These are phyloP conservation scores for Phrynosoma platyrhinos DNA, from an alignment of 2,113 vertebrate species.

Conservation along the genomic window DNA sequence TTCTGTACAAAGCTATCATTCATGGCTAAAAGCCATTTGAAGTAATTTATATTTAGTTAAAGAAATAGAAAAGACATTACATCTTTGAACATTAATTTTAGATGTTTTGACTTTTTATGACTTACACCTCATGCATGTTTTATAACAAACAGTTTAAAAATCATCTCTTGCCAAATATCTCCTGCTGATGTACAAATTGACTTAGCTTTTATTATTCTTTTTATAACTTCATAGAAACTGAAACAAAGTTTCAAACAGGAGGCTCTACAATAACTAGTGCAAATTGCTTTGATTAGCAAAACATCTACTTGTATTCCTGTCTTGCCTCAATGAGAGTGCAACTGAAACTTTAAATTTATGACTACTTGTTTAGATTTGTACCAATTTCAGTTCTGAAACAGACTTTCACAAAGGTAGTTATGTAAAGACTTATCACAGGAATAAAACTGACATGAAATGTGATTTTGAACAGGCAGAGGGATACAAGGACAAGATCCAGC, in stretches of 20 bases:
- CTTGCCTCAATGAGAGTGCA: neutral
- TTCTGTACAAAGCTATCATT: slow-evolving; percentile 50
- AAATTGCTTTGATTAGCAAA: neutral
- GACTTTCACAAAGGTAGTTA: neutral
- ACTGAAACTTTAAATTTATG: neutral
- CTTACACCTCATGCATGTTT: slow-evolving; percentile 27
- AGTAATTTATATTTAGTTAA: slow-evolving; percentile 55
- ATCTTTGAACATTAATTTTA: slow-evolving; percentile 63
- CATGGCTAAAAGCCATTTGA: slow-evolving; percentile 64
- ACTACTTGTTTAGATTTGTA: neutral
- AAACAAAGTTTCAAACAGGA: neutral
- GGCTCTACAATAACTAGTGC: neutral
- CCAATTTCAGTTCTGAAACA: neutral
- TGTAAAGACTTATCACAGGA: neutral
- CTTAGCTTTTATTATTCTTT: neutral
- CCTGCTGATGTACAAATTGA: neutral
- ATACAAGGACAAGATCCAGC: neutral
- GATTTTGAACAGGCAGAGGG: neutral
- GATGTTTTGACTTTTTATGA: slow-evolving; percentile 21
- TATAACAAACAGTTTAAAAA: slow-evolving; percentile 23
- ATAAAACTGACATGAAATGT: neutral
- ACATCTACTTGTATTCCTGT: neutral
- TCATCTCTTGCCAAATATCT: slow-evolving; percentile 1
- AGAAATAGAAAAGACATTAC: slow-evolving; percentile 52
- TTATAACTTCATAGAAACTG: slow-evolving; percentile 1